phyloP scores from a whole-genome alignment of 1,140 invertebrate species.

The Nymphalis io region DNA sequence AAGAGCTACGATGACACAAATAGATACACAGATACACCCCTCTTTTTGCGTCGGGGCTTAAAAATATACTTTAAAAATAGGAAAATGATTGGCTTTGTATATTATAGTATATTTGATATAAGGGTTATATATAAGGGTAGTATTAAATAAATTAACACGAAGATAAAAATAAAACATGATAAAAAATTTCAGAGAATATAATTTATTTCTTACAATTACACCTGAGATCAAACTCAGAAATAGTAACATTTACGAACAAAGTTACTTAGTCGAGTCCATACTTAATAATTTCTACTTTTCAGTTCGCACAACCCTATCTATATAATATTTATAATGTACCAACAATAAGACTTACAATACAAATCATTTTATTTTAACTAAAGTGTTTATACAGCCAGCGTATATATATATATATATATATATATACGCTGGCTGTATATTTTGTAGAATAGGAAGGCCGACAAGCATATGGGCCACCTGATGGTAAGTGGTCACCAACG shows the following conservation, averaged over 20 bases:
- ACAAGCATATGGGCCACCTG: too few relatives aligned
- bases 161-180: slow-evolving; percentile 36
- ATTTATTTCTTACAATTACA: slow-evolving; percentile 60
- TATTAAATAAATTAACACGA: not conserved
- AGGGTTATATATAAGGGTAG: too few relatives aligned
- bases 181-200: slow-evolving; percentile 46
- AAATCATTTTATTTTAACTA: not conserved
- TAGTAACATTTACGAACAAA: slow-evolving; percentile 52
- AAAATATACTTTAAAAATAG: too few relatives aligned
- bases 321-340: slow-evolving; percentile 1
- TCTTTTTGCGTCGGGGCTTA: too few relatives aligned
- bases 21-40: too few relatives aligned
- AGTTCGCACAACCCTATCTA: slow-evolving; percentile 9
- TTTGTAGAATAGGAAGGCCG: not conserved
- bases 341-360: not conserved
- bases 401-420: not conserved
- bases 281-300: slow-evolving; percentile 30
- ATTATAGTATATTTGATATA: too few relatives aligned
- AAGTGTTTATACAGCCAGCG: slow-evolving; percentile 20
- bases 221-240: slow-evolving; percentile 66
- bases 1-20: too few relatives aligned
- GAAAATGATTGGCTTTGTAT: too few relatives aligned
- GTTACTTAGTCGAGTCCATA: slow-evolving; percentile 46
- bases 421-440: slow-evolving; percentile 23
- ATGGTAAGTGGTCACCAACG: too few relatives aligned